Conservation (phyloP, 2,113 vertebrate species). For the Acanthisitta chloris region DNA sequence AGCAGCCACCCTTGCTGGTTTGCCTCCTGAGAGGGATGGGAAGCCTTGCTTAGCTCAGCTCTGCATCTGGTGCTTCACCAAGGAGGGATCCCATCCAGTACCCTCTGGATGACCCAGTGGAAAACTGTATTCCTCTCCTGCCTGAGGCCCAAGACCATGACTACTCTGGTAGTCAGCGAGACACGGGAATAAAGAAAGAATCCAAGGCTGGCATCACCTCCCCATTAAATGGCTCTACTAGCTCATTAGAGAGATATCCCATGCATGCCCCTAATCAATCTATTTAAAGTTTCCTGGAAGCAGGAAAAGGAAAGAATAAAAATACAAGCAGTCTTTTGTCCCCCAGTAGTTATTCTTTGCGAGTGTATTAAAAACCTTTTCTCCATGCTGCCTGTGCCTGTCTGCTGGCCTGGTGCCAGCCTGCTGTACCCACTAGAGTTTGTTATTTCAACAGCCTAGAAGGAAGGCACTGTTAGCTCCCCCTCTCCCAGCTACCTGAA, state of each 20-base stretch:
- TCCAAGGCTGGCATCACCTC: conserved; percentile 37
- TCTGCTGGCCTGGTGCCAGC: conserved; percentile 57
- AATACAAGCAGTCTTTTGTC: conserved; percentile 74
- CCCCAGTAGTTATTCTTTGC: conserved; percentile 66
- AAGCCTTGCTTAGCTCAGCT: neutral
- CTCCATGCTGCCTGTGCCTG: conserved; percentile 48
- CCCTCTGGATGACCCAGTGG: neutral
- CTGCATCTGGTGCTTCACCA: neutral
- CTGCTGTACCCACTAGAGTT: conserved; percentile 59
- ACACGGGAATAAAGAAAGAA: conserved; percentile 19
- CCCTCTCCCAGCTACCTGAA: neutral
- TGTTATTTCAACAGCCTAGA: conserved; percentile 10
- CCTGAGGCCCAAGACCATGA: neutral
- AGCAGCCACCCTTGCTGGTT: neutral
- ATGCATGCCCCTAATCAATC: conserved; percentile 63
- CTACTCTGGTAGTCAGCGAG: conserved; percentile 13
- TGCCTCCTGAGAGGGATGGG: neutral
- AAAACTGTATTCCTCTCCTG: conserved; percentile 15
- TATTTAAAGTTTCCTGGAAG: conserved; percentile 76
- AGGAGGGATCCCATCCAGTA: neutral
- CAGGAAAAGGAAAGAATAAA: conserved; percentile 74
- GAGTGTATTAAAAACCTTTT: conserved; percentile 66
- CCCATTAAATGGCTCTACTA: conserved; percentile 48
- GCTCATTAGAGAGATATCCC: conserved; percentile 73
- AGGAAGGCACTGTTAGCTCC: neutral